Evolutionary conservation across 2,888 invertebrate genomes (phyloP).

Genomic region (Petrolisthes manimaculis): DNA sequence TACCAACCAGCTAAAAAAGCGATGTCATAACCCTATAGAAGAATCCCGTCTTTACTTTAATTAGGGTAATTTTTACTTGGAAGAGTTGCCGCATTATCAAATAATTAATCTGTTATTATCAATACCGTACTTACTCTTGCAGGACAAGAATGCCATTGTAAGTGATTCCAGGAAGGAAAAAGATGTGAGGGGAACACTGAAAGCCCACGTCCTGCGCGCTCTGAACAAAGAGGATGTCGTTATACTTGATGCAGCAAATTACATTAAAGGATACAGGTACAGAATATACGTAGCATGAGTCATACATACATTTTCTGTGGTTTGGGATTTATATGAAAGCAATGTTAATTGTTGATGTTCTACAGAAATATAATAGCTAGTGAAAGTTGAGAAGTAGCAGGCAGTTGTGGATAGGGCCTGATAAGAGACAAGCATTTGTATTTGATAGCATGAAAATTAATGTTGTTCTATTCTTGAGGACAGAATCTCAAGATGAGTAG

Average conservation of each 20-base stretch:
- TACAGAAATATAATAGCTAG: too few relatives aligned
- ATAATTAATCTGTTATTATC: not conserved
- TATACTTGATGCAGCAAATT: slow-evolving; percentile 63
- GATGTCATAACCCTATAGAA: not conserved
- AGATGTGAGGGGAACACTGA: slow-evolving; percentile 54
- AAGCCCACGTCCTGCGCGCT: slow-evolving; percentile 49
- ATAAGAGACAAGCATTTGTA: too few relatives aligned
- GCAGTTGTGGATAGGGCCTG: too few relatives aligned
- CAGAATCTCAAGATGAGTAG: too few relatives aligned
- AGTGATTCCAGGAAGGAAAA: slow-evolving; percentile 55
- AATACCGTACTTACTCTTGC: not conserved
- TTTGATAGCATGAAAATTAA: too few relatives aligned
- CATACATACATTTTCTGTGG: slow-evolving; percentile 54
- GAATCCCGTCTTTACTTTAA: not conserved
- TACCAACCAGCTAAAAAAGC: too few relatives aligned
- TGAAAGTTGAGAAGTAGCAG: too few relatives aligned
- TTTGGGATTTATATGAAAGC: slow-evolving; percentile 20
- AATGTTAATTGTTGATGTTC: too few relatives aligned
- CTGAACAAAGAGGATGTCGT: slow-evolving; percentile 53
- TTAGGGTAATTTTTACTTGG: not conserved
- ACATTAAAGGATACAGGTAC: slow-evolving; percentile 65
- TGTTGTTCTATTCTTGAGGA: too few relatives aligned
- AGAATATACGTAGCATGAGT: not conserved
- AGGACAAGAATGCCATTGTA: slow-evolving; percentile 43
- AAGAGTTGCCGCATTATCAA: not conserved